These are phyloP conservation scores for Nymphalis c-album DNA, from an alignment of 2,888 invertebrate genomes.

Conservation along the genomic window DNA sequence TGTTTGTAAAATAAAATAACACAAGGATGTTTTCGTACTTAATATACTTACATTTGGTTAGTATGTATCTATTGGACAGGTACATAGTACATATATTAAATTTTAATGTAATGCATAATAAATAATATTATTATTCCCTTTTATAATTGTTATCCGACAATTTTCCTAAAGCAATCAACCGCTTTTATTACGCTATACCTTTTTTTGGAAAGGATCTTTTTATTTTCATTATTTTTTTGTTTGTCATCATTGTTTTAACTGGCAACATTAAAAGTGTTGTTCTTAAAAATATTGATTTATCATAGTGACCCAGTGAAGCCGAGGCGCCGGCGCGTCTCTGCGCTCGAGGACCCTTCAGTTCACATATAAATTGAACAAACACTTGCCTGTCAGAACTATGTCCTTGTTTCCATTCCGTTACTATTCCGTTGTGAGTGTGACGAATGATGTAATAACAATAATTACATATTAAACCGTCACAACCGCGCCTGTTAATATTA, in stretches of 20 bases:
- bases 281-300: slow-evolving; percentile 37
- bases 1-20: too few species aligned
- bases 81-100: too few species aligned
- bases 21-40: too few species aligned
- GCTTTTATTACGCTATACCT: too few species aligned
- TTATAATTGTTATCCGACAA: too few species aligned
- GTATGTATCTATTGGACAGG: too few species aligned
- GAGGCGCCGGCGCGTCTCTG: slow-evolving; percentile 64
- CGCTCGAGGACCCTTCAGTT: slow-evolving; percentile 49
- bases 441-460: slow-evolving; percentile 5
- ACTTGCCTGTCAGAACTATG: slow-evolving; percentile 48
- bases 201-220: not conserved
- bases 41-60: too few species aligned
- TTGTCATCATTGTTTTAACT: not conserved
- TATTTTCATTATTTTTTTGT: not conserved
- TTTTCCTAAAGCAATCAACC: too few species aligned
- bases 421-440: slow-evolving; percentile 22
- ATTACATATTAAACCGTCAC: not conserved
- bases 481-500: not conserved
- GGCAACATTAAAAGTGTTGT: slow-evolving; percentile 13
- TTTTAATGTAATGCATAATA: too few species aligned
- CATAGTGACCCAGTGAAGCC: slow-evolving; percentile 36
- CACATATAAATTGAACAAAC: slow-evolving; percentile 62
- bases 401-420: slow-evolving; percentile 40
- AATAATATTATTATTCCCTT: too few species aligned